Evolutionary conservation across 2,797 vertebrate species (phyloP), one percentile per base, ranked within the genome.

Genomic region (Crocidura indochinensis): DNA sequence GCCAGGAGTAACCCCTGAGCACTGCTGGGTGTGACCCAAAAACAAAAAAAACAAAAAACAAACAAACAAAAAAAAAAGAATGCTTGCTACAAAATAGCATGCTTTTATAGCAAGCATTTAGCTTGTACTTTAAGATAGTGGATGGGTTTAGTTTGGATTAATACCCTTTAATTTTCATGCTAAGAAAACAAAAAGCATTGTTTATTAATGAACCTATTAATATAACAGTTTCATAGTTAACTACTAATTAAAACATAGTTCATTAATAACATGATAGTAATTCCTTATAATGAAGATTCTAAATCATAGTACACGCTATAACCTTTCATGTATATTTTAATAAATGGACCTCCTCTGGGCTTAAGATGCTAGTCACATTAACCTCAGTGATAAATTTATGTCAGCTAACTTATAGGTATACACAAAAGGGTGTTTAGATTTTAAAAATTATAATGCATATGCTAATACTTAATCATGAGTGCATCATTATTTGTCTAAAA

Each of bases 161-260:
- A 60, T 1, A 75, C 49, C 19, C 75, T 83, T 51, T 76, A 26
- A 69, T 90, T 29, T 38, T 94, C 72, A 88, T 17, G 10, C 56
- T 90, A 88, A 51, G 24, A 79, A 75, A 84, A 88, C 0, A 78
- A 84, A 90, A 68, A 77, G 46, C 26, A 56, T 38, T 56, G 20
- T 38, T 88, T 82, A 91, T 84, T 64, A 91, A 89, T 68, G n/a
- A 91, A 65, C 2, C 12, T 68, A 73, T 77, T 86, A 92, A 79
- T 12, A 5, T 38, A 64, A 83, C 26, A 62, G 19, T 75, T 79
- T 92, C 20, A 73, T 19, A 78, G 46, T 87, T 87, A 84, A 67
- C 47, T 80, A 75, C 15, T 68, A 29, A 56, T 15, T 68, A 83
- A 87, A 68, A 38, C 5, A 5, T 5, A 79, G 62, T 29, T 87